Base-by-base conservation (phyloP, 2,113 vertebrate genomes). In the Eurypyga helias region DNA sequence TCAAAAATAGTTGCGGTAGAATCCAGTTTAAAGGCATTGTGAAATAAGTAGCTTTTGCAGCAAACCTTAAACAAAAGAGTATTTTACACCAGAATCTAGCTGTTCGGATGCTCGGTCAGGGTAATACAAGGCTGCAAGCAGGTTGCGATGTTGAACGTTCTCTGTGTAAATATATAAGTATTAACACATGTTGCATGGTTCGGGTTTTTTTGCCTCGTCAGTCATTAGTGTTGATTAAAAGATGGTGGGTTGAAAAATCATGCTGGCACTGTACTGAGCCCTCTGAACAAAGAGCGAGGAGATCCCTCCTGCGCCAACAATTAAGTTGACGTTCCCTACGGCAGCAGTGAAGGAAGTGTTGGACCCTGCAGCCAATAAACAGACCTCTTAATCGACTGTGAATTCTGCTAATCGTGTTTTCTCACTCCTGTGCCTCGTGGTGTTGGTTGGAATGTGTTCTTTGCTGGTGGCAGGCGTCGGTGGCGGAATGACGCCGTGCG, bases 151-250 rank as follows among this genome's bases (percentile, higher is more conserved):
- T 83, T 81, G 89, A 95, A 77, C 11, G 7, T 96, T 92, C 70
- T 95, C 73, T 95, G 33, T 95, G 93, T 97, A 97, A 96, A 95
- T 96, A 94, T 95, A 95, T 94, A 97, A 96, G 96, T 97, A 96
- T 70, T 87, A 89, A 90, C 76, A 86, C 70, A 29, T 58, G 78
- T 97, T 97, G 96, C 96, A 96, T 97, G 95, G 51, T 96, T 95
- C 64, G 60, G 70, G 49, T 84, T 91, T 82, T 83, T 95, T 91
- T 94, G 81, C 73, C 77, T 94, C 93, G n/a, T 92, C 29, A 7
- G 79, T 91, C 75, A 75, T 94, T 29, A 21, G 51, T 92, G 85
- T 90, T 92, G 95, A 89, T 84, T 83, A 51, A 83, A 93, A 77
- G 78, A 48, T 93, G 81, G 48, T 95, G 84, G 87, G 48, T 62